Percentiles rank a stretch among this genome's conserved stretches.
These are phyloP conservation scores for Stichopus chloronotus DNA, from an alignment of 35 echinoderm and acorn worm species.

Conservation along the genomic window DNA sequence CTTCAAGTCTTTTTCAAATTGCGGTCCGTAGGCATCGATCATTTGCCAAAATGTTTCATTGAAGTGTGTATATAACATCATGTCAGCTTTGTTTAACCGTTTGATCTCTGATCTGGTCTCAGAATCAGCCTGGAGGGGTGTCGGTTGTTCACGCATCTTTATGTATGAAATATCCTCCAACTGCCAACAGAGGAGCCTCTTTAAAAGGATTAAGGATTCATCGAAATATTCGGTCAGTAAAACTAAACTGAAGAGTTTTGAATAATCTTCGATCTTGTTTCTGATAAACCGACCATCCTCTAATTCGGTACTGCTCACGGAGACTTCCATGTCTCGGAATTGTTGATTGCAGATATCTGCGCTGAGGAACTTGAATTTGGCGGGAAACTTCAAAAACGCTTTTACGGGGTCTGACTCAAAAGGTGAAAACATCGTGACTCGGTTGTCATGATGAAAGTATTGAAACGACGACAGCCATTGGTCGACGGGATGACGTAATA, in stretches of 20 bases:
- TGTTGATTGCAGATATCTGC: background rate
- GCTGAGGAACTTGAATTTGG: background rate
- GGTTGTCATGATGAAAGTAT: background rate
- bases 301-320: background rate
- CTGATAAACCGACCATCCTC: background rate
- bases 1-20: conserved; percentile 51
- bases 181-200: conserved; percentile 64
- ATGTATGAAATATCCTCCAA: conserved; percentile 71
- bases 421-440: background rate
- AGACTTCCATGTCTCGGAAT: background rate
- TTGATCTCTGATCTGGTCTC: conserved; percentile 2
- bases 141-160: conserved; percentile 21
- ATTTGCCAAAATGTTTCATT: conserved; percentile 55
- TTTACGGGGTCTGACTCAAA: background rate
- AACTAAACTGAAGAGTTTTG: conserved; percentile 2
- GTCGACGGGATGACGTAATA: conserved; percentile 34
- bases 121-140: background rate
- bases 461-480: conserved; percentile 31
- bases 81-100: conserved; percentile 49
- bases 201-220: background rate
- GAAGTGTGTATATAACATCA: conserved; percentile 60
- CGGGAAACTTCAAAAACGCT: background rate
- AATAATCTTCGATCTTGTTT: background rate
- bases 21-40: conserved; percentile 49
- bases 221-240: conserved; percentile 15